phyloP scores from a whole-genome alignment of 1,140 invertebrate genomes.

The Branchinecta lynchi region DNA sequence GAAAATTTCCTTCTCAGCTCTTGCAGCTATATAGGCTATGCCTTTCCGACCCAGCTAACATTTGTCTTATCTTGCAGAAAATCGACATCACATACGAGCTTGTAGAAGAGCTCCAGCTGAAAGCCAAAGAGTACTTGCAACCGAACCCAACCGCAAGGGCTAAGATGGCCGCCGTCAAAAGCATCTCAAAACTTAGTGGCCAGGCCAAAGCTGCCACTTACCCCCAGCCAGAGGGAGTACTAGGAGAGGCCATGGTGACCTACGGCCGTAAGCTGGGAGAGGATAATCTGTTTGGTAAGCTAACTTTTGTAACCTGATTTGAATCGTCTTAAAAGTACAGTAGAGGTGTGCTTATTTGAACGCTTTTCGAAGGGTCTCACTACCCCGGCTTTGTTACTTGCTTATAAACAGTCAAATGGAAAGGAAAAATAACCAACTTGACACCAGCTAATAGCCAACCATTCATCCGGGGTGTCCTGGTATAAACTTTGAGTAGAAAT shows the following conservation, averaged over 20 bases:
- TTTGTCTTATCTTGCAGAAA: conserved; percentile 46
- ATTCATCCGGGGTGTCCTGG: too few relatives aligned
- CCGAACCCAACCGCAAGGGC: conserved; percentile 91
- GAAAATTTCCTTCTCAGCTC: too few relatives aligned
- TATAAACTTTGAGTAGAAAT: too few relatives aligned
- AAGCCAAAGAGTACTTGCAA: conserved; percentile 97
- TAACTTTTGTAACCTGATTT: neutral
- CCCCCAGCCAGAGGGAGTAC: conserved; percentile 91
- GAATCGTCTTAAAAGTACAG: too few relatives aligned
- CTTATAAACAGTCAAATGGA: too few relatives aligned
- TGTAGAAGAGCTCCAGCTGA: conserved; percentile 84
- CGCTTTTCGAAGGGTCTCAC: too few relatives aligned
- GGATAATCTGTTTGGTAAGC: conserved; percentile 72
- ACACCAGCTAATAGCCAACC: too few relatives aligned
- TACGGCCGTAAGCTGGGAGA: conserved; percentile 93
- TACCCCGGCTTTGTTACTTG: too few relatives aligned
- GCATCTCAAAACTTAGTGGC: conserved; percentile 43
- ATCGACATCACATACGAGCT: conserved; percentile 89
- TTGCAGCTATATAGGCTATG: too few relatives aligned
- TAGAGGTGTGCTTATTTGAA: too few relatives aligned
- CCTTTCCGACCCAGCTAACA: too few relatives aligned
- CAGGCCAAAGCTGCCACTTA: conserved; percentile 55
- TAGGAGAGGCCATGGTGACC: conserved; percentile 90
- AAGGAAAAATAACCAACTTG: too few relatives aligned
- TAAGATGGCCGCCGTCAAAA: conserved; percentile 83